phyloP scores from a whole-genome alignment of 2,113 vertebrate species.

The Zapornia atra region DNA sequence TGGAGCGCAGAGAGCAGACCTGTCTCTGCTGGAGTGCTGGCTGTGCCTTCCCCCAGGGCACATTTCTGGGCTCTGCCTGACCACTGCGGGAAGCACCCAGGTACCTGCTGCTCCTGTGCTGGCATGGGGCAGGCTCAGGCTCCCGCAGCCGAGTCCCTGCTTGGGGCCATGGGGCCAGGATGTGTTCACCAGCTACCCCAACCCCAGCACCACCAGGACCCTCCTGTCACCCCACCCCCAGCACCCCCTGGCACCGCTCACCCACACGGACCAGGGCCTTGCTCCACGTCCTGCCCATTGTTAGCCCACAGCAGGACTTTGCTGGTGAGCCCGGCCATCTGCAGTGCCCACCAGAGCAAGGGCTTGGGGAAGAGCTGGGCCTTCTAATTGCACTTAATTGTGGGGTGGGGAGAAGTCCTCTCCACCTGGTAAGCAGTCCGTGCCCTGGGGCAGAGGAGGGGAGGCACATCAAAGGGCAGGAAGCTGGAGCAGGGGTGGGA shows the following conservation, averaged over 20 bases:
- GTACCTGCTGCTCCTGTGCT: not conserved
- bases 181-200: rapidly evolving
- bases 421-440: not conserved
- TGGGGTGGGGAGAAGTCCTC: not conserved
- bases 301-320: not conserved
- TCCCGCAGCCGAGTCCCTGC: not conserved
- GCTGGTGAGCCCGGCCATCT: rapidly evolving
- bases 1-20: not conserved
- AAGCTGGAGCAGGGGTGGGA: not conserved
- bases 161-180: not conserved
- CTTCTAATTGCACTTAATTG: not conserved
- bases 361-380: not conserved
- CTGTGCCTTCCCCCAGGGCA: not conserved
- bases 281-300: rapidly evolving
- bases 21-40: not conserved
- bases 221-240: not conserved
- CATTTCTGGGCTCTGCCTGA: constrained; percentile 7
- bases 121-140: not conserved
- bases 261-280: not conserved
- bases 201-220: not conserved
- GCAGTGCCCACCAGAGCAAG: not conserved
- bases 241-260: rapidly evolving
- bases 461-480: constrained; percentile 42
- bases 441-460: constrained; percentile 21
- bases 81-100: not conserved